Base-by-base conservation (phyloP, 1,140 invertebrate species). In the Temnothorax curvispinosus region DNA sequence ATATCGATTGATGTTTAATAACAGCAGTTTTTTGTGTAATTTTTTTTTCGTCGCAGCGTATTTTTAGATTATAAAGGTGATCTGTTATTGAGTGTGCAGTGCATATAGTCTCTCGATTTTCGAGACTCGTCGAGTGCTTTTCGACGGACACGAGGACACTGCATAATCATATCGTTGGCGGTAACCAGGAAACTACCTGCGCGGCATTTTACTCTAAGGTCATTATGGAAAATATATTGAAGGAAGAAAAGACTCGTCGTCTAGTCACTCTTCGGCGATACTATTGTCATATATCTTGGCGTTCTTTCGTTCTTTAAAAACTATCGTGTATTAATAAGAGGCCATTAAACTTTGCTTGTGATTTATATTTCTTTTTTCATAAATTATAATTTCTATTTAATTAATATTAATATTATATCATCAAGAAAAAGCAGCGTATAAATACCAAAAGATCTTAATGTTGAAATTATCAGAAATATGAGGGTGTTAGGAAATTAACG, bases 141-240 rank as follows among this genome's bases (percentile, higher is more conserved):
- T 87, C 89, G 91, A 93, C 91, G 88, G 88, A 92, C 86, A 93
- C 92, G 92, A 93, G 92, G 92, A 92, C 91, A 81, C 54, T 58
- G 87, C 58, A 82, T 82, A 78, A 65, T 71, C 77, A 62, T 85
- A 52, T 67, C 85, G 88, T 87, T 96, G 94, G 76, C 96, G 94
- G 6, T 87, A 95, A 96, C 89, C 94, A 93, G 92, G 92, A 93
- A 93, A 88, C 82, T 77, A 86, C 38, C 58, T 60, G 74, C 92
- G 44, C 64, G 35, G 13, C 11, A 72, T 90, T 88, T 90, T 90
- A 81, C 38, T 47, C 41, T 56, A 65, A 81, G 52, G 52, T 71
- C 65, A 81, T 81, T 71, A 21, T 32, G 38, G 13, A 44, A n/a
- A 81, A 71, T 81, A 32, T 27, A 56, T 38, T 56, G 15, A n/a